Evolutionary conservation across 2,797 vertebrate species (phyloP), one percentile per base, ranked within the genome.

Genomic region (Aselliscus stoliczkanus): DNA sequence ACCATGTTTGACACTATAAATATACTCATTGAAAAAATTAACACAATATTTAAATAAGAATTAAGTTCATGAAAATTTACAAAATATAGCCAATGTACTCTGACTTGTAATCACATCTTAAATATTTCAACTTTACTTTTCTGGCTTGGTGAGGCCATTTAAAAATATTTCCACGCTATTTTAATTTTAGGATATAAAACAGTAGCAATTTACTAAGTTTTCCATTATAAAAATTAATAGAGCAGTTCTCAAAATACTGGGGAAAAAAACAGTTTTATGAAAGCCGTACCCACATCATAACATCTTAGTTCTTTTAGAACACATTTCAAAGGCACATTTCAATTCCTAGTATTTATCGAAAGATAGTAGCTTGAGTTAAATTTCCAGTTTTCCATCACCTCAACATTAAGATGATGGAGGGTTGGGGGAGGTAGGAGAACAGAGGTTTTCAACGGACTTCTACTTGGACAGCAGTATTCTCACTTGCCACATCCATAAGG

Each of bases 181-280:
- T 91, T 75, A 80, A 96, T 94, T 81, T 92, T 70, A 91, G 72
- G 86, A 96, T 96, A 97, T 64, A 97, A 98, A 98, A 98, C 60
- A 86, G 60, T 90, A 96, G 75, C 62, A 94, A 96, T 96, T 97
- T 97, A 96, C 85, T 85, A 25, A 94, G 50, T 94, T 97, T 88
- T 97, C 80, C 97, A 98, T 97, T 98, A 97, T 97, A 98, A 96
- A 96, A 97, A 97, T 95, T 96, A 98, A 98, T 91, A 97, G 76
- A 97, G 94, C 80, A 97, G 90, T 80, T 27, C 93, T 96, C 70
- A 89, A 98, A 98, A 98, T 96, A 98, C 54, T 82, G 64, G 58
- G 93, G 18, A 94, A 86, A 94, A 94, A 97, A 88, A 95, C 94
- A 96, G 21, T 97, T 97, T 91, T 87, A 92, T 83, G 85, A 96